Conservation (phyloP, 2,113 vertebrate species). For the Acrocephalus arundinaceus region DNA sequence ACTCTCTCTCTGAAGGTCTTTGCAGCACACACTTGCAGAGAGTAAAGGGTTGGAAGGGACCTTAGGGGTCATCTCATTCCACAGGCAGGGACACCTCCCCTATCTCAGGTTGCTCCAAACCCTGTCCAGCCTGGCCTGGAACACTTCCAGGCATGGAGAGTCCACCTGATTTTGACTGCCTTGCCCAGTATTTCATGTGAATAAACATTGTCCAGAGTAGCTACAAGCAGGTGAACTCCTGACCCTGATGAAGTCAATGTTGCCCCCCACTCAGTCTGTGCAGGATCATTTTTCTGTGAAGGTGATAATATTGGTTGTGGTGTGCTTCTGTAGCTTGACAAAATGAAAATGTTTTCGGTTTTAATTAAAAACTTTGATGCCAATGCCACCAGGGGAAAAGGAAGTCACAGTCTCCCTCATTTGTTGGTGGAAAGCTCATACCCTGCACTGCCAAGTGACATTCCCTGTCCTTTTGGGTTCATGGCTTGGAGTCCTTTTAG, state of each 20-base stretch:
- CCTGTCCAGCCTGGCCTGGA: fast-evolving
- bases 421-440: background rate
- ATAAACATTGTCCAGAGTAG: background rate
- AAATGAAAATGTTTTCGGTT: background rate
- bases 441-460: background rate
- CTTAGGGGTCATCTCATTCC: background rate
- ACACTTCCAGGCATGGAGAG: background rate
- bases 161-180: background rate
- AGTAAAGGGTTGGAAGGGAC: background rate
- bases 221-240: background rate
- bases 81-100: background rate
- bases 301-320: fast-evolving
- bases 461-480: background rate
- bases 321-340: background rate
- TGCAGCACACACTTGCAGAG: background rate
- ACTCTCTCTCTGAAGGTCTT: background rate
- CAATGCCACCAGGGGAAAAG: background rate
- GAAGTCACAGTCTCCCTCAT: background rate
- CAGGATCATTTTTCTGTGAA: background rate
- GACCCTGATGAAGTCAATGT: background rate
- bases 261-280: background rate
- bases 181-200: background rate
- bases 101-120: background rate
- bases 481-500: background rate
- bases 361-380: background rate